These are phyloP conservation scores for Theonella swinhoei DNA, from an alignment of 37 sponge, comb jelly and placozoan species.

Conservation along the genomic window DNA sequence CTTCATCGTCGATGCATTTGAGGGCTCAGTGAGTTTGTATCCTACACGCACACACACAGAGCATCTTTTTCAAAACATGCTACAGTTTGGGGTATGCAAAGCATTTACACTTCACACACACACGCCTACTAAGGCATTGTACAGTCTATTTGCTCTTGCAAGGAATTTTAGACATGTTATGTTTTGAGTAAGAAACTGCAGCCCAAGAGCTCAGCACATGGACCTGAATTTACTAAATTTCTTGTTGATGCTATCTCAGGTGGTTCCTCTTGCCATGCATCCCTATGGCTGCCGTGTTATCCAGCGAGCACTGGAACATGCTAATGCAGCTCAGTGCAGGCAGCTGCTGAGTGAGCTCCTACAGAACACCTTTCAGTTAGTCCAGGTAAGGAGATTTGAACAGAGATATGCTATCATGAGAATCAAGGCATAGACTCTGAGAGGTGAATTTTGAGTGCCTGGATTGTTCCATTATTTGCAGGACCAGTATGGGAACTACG, in stretches of 20 bases:
- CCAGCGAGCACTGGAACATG: conserved; percentile 93
- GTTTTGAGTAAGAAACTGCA: too few relatives aligned
- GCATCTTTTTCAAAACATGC: too few relatives aligned
- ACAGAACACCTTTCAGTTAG: conserved; percentile 66
- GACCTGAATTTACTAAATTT: too few relatives aligned
- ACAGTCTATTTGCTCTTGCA: too few relatives aligned
- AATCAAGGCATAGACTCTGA: too few relatives aligned
- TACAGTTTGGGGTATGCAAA: too few relatives aligned
- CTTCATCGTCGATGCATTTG: conserved; percentile 75
- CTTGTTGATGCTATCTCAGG: conserved; percentile 28
- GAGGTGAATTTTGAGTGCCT: not conserved
- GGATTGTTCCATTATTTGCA: not conserved
- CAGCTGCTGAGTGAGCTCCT: conserved; percentile 85
- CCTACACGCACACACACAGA: too few relatives aligned
- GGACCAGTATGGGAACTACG: conserved; percentile 92
- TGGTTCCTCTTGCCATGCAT: conserved; percentile 84
- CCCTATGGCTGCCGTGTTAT: conserved; percentile 98
- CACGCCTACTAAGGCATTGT: too few relatives aligned
- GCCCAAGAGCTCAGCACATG: too few relatives aligned
- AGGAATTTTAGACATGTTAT: too few relatives aligned
- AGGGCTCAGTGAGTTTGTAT: conserved; percentile 65
- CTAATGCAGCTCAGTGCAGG: conserved; percentile 76
- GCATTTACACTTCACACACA: too few relatives aligned
- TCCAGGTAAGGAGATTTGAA: conserved; percentile 80
- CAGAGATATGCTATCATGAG: too few relatives aligned